A percentile compares a stretch with the other conserved stretches of the same genome.
phyloP scores from a whole-genome alignment of 1,140 invertebrate genomes.

The Drosophila takahashii region DNA sequence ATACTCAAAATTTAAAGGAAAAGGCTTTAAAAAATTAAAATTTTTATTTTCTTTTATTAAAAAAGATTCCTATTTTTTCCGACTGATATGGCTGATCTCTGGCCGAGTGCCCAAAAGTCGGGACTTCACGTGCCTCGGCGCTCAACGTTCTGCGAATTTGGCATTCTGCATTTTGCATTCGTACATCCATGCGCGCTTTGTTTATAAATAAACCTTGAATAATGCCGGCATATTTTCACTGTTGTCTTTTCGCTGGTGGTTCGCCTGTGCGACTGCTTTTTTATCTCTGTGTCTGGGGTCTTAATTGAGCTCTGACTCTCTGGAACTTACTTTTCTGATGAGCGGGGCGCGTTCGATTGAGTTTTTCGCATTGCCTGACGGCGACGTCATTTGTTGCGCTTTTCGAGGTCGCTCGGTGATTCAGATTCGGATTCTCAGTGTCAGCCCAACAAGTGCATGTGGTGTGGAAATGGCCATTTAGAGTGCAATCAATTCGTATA shows the following conservation, averaged over 20 bases:
- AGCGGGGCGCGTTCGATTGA: neutral
- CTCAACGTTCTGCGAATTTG: constrained; percentile 32
- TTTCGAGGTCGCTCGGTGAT: constrained; percentile 38
- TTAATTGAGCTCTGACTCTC: constrained; percentile 46
- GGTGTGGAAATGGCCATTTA: constrained; percentile 32
- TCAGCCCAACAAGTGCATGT: constrained; percentile 22
- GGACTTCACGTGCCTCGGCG: constrained; percentile 57
- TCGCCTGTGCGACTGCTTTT: constrained; percentile 15
- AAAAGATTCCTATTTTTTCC: neutral
- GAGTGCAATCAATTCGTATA: constrained; percentile 4
- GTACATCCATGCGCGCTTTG: constrained; percentile 48
- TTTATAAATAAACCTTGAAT: constrained; percentile 78
- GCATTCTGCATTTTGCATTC: constrained; percentile 51
- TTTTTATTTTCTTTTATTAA: neutral
- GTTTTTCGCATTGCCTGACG: constrained; percentile 9
- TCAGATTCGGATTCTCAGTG: constrained; percentile 14
- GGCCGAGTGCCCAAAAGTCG: constrained; percentile 57
- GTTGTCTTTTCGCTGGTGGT: constrained; percentile 13
- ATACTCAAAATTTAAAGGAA: no score
- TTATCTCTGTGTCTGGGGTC: constrained; percentile 11
- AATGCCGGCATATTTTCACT: constrained; percentile 56
- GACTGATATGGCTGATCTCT: constrained; percentile 28
- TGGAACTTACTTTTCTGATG: constrained; percentile 9
- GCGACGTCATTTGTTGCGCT: constrained; percentile 43
- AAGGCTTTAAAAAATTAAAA: neutral